These are phyloP conservation scores for Conger conger DNA, from an alignment of 2,113 vertebrate species.

Conservation along the genomic window DNA sequence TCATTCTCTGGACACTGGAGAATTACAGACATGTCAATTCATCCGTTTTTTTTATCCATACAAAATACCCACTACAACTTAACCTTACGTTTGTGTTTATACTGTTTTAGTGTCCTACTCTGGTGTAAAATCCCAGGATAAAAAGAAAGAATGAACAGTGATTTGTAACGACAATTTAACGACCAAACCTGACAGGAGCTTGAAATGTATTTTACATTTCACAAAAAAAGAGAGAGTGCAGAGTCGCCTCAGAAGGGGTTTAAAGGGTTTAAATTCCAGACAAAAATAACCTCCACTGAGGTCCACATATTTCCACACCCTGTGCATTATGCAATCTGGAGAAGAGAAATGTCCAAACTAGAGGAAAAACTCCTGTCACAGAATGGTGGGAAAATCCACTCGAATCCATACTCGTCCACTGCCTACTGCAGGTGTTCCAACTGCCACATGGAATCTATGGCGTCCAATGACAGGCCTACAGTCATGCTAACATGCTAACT, in stretches of 20 bases:
- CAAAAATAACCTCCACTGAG: too few relatives aligned
- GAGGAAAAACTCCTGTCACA: neutral
- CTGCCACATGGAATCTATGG: neutral
- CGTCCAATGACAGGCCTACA: neutral
- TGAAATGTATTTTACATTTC: neutral
- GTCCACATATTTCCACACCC: too few relatives aligned
- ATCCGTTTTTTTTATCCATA: too few relatives aligned
- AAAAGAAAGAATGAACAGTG: neutral
- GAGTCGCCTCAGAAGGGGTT: neutral
- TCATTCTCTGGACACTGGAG: neutral
- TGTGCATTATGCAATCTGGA: too few relatives aligned
- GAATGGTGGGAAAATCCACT: neutral
- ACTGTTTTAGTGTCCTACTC: too few relatives aligned
- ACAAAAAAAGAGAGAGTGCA: neutral
- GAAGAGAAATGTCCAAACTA: too few relatives aligned
- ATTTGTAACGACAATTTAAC: neutral
- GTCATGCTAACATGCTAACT: neutral
- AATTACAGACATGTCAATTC: neutral
- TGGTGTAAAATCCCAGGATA: too few relatives aligned
- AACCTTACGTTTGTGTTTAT: too few relatives aligned
- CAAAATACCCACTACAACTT: too few relatives aligned
- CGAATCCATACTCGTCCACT: neutral
- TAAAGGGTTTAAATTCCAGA: too few relatives aligned
- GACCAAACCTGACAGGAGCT: neutral
- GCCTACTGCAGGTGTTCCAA: neutral